Evolutionary conservation across 2,888 invertebrate genomes (phyloP).

Genomic region (Dioctria linearis): DNA sequence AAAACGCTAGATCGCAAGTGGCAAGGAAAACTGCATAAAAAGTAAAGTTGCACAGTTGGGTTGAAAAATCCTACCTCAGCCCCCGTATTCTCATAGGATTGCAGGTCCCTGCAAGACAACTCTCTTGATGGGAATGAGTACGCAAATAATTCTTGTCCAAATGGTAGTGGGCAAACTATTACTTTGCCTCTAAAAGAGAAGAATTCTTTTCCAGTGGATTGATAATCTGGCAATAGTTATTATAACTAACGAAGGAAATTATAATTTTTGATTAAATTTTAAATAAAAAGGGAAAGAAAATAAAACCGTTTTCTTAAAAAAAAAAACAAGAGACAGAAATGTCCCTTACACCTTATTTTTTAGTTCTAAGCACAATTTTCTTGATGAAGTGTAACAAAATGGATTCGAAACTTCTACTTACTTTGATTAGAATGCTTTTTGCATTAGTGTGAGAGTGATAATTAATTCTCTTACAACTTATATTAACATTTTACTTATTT

Average conservation of each 20-base stretch:
- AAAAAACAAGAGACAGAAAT: neutral
- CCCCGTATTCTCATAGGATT: neutral
- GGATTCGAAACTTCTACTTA: too few relatives aligned
- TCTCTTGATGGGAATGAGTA: neutral
- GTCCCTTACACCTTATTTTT: too few relatives aligned
- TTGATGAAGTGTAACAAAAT: too few relatives aligned
- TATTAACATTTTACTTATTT: too few relatives aligned
- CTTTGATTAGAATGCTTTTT: too few relatives aligned
- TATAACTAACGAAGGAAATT: neutral
- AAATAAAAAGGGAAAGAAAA: neutral
- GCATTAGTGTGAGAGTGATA: too few relatives aligned
- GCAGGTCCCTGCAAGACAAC: conserved; percentile 1
- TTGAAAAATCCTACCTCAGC: neutral
- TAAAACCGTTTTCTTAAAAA: too few relatives aligned
- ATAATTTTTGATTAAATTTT: conserved; percentile 9
- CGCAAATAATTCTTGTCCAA: neutral
- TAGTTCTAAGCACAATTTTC: too few relatives aligned
- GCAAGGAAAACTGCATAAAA: neutral
- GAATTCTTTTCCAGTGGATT: neutral
- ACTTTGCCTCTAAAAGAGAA: neutral
- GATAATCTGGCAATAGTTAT: neutral
- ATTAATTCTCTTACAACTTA: too few relatives aligned
- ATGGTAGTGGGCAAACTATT: neutral
- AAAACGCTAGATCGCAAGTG: neutral
- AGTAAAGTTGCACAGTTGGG: neutral